Evolutionary conservation across 2,797 vertebrate genomes (phyloP).

Genomic region (Halcyon smyrnensis): DNA sequence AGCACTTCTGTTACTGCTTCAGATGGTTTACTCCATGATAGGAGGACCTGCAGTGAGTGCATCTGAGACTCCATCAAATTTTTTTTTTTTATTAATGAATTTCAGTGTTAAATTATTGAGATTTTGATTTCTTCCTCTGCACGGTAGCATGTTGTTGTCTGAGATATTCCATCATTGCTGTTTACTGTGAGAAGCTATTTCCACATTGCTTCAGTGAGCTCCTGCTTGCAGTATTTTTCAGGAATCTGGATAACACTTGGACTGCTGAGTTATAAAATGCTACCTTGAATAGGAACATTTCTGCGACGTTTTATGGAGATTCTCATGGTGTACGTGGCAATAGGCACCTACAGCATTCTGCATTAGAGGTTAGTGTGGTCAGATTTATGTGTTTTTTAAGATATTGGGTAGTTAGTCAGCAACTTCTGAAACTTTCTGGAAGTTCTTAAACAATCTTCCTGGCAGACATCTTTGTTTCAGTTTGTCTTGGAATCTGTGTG

Average conservation of each 20-base stretch:
- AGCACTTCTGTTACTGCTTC: not conserved
- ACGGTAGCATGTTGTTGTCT: not conserved
- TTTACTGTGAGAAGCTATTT: not conserved
- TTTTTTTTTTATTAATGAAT: not conserved
- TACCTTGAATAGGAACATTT: not conserved
- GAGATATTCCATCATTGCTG: not conserved
- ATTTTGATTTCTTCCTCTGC: not conserved
- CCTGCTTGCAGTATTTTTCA: not conserved
- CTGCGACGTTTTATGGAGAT: not conserved
- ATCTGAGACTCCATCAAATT: not conserved
- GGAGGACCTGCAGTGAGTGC: no score
- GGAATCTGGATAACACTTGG: not conserved
- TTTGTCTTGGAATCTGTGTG: not conserved
- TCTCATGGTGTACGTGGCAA: not conserved
- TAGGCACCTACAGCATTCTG: not conserved
- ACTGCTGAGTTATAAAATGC: not conserved
- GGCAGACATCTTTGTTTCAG: not conserved
- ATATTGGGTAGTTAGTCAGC: not conserved
- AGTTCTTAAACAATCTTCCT: not conserved
- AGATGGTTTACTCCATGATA: no score
- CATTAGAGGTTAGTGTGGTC: not conserved
- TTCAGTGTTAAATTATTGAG: not conserved
- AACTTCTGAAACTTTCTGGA: not conserved
- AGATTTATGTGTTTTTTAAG: not conserved
- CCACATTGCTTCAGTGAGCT: not conserved